These are phyloP conservation scores for Philhelius pedissequus DNA, from an alignment of 2,888 invertebrate genomes.

Conservation along the genomic window DNA sequence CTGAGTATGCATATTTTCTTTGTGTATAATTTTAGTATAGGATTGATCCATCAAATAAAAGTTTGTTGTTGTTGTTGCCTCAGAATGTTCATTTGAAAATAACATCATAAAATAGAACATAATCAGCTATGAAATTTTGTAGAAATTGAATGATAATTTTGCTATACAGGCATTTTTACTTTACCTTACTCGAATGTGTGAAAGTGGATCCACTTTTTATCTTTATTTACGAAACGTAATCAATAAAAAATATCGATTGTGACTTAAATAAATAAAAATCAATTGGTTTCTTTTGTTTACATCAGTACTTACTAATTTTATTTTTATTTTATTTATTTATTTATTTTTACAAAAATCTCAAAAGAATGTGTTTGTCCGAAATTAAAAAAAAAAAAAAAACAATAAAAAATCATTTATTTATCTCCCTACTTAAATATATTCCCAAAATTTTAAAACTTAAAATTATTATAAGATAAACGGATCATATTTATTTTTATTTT, in stretches of 20 bases:
- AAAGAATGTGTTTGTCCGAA: conserved; percentile 11
- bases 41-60: too few relatives aligned
- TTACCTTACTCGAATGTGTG: not conserved
- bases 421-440: not conserved
- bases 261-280: conserved; percentile 9
- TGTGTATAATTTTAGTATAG: too few relatives aligned
- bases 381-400: not conserved
- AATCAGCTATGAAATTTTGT: too few relatives aligned
- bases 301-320: conserved; percentile 8
- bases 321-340: not conserved
- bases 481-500: not conserved
- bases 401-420: not conserved
- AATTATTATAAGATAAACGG: conserved; percentile 15
- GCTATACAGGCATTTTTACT: not conserved
- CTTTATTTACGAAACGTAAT: not conserved
- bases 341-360: conserved; percentile 22
- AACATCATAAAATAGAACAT: too few relatives aligned
- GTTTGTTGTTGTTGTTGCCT: too few relatives aligned
- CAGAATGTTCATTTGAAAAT: too few relatives aligned
- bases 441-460: not conserved
- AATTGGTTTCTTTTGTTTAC: not conserved
- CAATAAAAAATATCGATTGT: not conserved
- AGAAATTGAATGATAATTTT: too few relatives aligned
- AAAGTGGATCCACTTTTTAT: not conserved
- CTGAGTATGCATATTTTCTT: too few relatives aligned